Conservation (phyloP, 2,113 vertebrate species). For the Aphelocoma coerulescens region DNA sequence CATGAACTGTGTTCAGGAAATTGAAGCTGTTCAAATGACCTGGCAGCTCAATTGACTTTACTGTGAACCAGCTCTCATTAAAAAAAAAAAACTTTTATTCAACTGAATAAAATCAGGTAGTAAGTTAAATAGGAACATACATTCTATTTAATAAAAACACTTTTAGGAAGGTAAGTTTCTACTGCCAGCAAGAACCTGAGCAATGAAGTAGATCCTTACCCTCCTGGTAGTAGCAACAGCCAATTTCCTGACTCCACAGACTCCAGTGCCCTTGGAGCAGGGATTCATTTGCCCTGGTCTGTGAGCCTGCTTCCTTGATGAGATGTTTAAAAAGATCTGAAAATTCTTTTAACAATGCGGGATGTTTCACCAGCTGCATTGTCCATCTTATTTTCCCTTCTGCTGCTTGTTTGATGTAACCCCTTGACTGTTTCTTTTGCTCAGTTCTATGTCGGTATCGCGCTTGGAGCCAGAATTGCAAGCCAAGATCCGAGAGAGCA, state of each 20-base stretch:
- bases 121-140: neutral
- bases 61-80: neutral
- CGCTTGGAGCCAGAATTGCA: conserved; percentile 88
- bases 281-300: neutral
- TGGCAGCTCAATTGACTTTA: neutral
- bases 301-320: neutral
- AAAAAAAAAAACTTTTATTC: neutral
- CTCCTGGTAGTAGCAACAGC: neutral
- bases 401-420: neutral
- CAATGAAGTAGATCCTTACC: neutral
- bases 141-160: neutral
- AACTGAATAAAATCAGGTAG: neutral
- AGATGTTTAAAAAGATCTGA: neutral
- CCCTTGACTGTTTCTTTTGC: conserved; percentile 13
- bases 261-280: neutral
- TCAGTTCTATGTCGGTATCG: conserved; percentile 89
- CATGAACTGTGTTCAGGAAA: neutral
- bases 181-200: neutral
- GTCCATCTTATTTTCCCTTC: neutral
- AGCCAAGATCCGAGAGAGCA: conserved; percentile 83
- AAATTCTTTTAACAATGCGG: neutral
- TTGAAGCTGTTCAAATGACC: neutral
- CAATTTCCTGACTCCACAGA: neutral
- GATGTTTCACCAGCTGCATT: neutral
- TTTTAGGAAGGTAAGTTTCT: neutral